phyloP scores from a whole-genome alignment of 2,113 vertebrate genomes.

The Tachysurus fulvidraco region DNA sequence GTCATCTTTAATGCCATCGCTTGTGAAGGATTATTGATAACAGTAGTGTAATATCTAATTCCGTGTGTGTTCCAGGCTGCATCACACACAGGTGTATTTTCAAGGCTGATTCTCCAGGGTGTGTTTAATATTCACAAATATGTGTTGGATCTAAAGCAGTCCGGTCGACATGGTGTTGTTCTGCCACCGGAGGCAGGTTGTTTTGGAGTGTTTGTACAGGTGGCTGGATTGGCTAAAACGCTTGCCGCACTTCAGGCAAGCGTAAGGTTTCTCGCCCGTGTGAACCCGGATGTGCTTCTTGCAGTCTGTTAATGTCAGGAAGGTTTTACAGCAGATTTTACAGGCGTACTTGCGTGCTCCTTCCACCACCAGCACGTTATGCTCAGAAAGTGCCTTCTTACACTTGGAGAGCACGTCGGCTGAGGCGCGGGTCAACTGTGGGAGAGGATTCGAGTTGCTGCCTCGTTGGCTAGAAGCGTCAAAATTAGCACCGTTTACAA shows the following conservation, averaged over 20 bases:
- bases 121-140: background rate
- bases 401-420: slow-evolving; percentile 96
- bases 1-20: background rate
- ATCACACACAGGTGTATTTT: background rate
- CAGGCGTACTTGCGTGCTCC: slow-evolving; percentile 96
- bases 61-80: background rate
- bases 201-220: slow-evolving; percentile 97
- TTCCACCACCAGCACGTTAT: slow-evolving; percentile 95
- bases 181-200: slow-evolving; percentile 96
- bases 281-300: slow-evolving; percentile 98
- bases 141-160: slow-evolving; percentile 68
- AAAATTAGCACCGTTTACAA: slow-evolving; percentile 77
- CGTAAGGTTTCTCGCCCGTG: slow-evolving; percentile 94
- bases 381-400: slow-evolving; percentile 97
- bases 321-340: slow-evolving; percentile 98
- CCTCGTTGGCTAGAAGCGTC: slow-evolving; percentile 70
- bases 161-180: slow-evolving; percentile 88
- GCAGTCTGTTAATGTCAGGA: slow-evolving; percentile 94
- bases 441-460: slow-evolving; percentile 69
- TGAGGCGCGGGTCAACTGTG: slow-evolving; percentile 92
- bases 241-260: slow-evolving; percentile 96
- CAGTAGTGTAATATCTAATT: background rate
- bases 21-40: background rate
- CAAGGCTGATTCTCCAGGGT: background rate
- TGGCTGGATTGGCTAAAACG: slow-evolving; percentile 97